Conservation (phyloP, 2,888 invertebrate species). For the Himalopsyche kuldschensis region DNA sequence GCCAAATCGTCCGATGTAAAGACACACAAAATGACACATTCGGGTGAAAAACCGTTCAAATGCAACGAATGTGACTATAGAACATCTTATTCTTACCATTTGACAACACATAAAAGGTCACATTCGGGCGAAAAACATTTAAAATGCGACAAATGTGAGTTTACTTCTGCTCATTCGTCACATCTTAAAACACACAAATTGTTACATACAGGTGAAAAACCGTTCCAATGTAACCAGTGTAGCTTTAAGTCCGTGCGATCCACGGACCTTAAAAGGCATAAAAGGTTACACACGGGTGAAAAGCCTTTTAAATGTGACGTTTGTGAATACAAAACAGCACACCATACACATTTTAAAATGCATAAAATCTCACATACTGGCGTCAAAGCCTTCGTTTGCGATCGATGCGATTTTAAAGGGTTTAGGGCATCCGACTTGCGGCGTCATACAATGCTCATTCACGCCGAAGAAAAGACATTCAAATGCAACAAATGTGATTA, state of each 20-base stretch:
- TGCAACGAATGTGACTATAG: not conserved
- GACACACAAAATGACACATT: too few species aligned
- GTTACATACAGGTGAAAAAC: not conserved
- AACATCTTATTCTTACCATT: not conserved
- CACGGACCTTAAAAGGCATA: not conserved
- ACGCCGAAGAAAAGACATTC: too few species aligned
- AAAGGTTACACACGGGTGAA: not conserved
- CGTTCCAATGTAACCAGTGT: not conserved
- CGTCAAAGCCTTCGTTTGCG: not conserved
- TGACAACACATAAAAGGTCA: not conserved
- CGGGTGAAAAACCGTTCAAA: not conserved
- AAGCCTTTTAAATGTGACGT: not conserved
- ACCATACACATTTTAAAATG: not conserved
- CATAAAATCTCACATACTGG: not conserved
- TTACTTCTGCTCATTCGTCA: not conserved
- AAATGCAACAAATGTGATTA: too few species aligned
- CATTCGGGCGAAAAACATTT: not conserved
- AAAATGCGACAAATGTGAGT: not conserved
- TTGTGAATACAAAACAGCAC: not conserved
- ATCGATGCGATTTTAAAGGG: not conserved
- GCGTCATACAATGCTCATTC: too few species aligned
- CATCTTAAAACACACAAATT: not conserved
- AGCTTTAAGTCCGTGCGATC: not conserved
- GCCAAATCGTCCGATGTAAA: too few species aligned
- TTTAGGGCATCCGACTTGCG: not conserved